Base-by-base conservation (phyloP, 2,113 vertebrate genomes). In the Strigops habroptila region DNA sequence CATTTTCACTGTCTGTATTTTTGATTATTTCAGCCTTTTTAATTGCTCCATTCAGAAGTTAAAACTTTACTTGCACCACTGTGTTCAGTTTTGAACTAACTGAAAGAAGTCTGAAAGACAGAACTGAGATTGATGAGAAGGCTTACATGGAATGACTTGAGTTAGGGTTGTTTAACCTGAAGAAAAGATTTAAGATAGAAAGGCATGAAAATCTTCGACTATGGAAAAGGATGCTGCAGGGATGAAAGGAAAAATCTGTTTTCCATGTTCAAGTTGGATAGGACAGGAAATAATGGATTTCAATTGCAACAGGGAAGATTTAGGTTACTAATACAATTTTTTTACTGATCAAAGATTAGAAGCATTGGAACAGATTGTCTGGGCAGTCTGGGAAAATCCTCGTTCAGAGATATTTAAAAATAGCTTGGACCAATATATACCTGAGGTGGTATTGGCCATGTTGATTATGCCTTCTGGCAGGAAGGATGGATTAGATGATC, bases 381-480 rank as follows among this genome's bases (percentile, higher is more conserved):
- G 33, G 18, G n/a, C 15, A 87, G 55, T 69, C 46, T 65, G 65
- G 52, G 52, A 78, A 88, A 73, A 4, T 69, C 37, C 12, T 95
- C 16, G 21, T 91, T 93, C 76, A 59, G 82, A 95, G 24, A 82
- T 69, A 85, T 33, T 81, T 81, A 78, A 96, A 94, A 93, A 93
- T 93, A 97, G 6, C 39, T 67, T 67, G 8, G 53, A 83, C 76
- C 49, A 70, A 69, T 88, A 86, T 67, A 81, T 86, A 81, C 60
- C 46, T 78, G 63, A 93, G 64, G 51, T 94, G 80, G 88, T 91
- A 75, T 6, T 75, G 71, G n/a, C 73, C 80, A 91, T 92, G 92
- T 88, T 95, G 92, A 75, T 88, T 92, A 89, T 88, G 86, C 55
- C 69, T 96, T 88, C 80, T 92, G 88, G 83, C 91, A 93, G 33